Percentiles rank a stretch among this genome's conserved stretches.
phyloP scores from a whole-genome alignment of 92 coral and sea anemone species.

The Nematostella vectensis region DNA sequence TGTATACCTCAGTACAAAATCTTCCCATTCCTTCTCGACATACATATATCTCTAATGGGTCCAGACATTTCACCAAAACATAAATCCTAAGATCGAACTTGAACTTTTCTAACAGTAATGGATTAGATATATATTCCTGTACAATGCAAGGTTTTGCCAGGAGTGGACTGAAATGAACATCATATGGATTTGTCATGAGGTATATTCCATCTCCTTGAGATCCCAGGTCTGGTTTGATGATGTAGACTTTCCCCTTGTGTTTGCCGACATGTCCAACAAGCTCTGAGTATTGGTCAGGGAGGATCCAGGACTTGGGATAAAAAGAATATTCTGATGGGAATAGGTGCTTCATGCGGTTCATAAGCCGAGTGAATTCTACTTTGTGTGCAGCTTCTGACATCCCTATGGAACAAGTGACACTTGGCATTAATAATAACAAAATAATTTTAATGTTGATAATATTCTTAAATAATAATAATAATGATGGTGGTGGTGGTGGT shows the following conservation, averaged over 20 bases:
- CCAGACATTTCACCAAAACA: constrained; percentile 65
- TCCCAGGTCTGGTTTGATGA: constrained; percentile 75
- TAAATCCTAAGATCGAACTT: constrained; percentile 78
- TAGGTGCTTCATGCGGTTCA: constrained; percentile 64
- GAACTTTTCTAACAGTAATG: constrained; percentile 60
- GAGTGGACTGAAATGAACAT: constrained; percentile 42
- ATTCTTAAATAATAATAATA: too few relatives aligned
- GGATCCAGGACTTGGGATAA: constrained; percentile 79
- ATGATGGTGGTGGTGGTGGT: too few relatives aligned
- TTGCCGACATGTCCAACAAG: constrained; percentile 30
- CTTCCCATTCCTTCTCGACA: constrained; percentile 88
- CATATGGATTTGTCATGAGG: constrained; percentile 54
- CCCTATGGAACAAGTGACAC: constrained; percentile 33
- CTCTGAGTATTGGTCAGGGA: constrained; percentile 73
- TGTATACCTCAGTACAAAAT: constrained; percentile 73
- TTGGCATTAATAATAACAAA: too few relatives aligned
- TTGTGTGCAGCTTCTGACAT: constrained; percentile 72
- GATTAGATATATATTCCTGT: constrained; percentile 60
- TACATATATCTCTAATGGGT: constrained; percentile 62
- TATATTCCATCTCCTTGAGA: constrained; percentile 85
- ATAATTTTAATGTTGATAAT: background rate
- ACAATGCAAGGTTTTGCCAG: constrained; percentile 55
- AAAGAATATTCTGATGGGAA: constrained; percentile 66
- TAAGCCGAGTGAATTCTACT: constrained; percentile 62
- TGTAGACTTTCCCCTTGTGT: constrained; percentile 32